Conservation (phyloP, 1,140 invertebrate genomes). For the Bilobella aurantiaca region DNA sequence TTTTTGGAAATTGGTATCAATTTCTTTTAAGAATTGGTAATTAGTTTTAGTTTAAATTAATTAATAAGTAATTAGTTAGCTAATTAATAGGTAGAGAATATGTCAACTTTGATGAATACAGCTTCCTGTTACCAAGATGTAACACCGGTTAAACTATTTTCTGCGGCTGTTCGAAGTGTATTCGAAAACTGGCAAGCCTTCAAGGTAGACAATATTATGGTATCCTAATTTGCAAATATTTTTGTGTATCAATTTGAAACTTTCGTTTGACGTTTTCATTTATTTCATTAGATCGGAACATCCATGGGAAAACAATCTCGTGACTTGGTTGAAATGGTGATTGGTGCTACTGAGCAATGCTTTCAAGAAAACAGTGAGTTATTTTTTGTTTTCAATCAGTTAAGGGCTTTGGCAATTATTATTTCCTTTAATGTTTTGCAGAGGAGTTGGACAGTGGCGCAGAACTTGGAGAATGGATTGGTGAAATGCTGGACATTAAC, state of each 20-base stretch:
- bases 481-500: neutral
- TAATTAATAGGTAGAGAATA: no score
- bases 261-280: neutral
- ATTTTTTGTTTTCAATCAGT: neutral
- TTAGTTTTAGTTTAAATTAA: no score
- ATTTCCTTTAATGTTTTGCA: neutral
- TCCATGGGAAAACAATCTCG: neutral
- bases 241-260: neutral
- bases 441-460: neutral
- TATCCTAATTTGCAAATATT: neutral
- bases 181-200: neutral
- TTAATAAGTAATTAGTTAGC: no score
- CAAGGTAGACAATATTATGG: neutral
- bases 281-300: neutral
- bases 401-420: neutral
- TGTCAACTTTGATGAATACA: no score
- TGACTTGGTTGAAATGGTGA: neutral
- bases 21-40: no score
- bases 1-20: no score
- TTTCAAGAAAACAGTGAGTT: neutral
- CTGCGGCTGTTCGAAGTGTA: neutral
- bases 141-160: neutral
- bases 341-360: neutral
- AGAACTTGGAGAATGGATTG: constrained; percentile 4
- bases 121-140: constrained; percentile 16